Evolutionary conservation across 2,113 vertebrate genomes (phyloP), one percentile per base, ranked within the genome.

Genomic region (Labeo rohita): DNA sequence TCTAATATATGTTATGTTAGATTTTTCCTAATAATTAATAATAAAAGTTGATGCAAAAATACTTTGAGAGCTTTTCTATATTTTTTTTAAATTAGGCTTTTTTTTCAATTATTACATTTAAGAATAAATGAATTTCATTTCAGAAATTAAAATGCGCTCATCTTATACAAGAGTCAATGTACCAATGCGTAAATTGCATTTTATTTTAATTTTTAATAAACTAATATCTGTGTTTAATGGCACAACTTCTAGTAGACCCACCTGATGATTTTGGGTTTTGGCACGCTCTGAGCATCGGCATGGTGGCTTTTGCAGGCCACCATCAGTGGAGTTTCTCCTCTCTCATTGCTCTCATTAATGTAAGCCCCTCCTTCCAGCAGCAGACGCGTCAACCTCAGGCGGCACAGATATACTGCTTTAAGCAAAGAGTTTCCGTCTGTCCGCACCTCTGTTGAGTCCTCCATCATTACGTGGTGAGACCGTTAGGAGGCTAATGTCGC

Each of bases 241-340:
- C 39, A 72, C 73, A 76, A 43, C 7, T 83, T 52, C 23, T 28
- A 72, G 49, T 21, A 36, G 34, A 45, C 91, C 21, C 91, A 94
- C 94, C 96, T 96, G 18, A 98, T 95, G 94, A 98, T 97, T 93
- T 94, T 98, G 81, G 92, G 94, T 90, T 97, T 98, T 91, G 96
- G 95, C 39, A 95, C 95, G 4, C 97, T 97, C 91, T 98, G 97
- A 18, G 92, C 83, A 83, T 98, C 97, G 0, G 90, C 89, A 21
- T 97, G 97, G 2, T 87, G 93, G 23, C 95, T 97, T 90, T 92
- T 96, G 88, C 97, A 97, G 43, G 97, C 96, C 0, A 98, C 94
- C 97, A 99, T 98, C 1, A 99, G 93, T 0, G 97, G 97, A 0
- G 97, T 99, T 92, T 98, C 96, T 0, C 97, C 97, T 0, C 95